Conservation (phyloP, 2,797 vertebrate species). For the Pteropus rufus region DNA sequence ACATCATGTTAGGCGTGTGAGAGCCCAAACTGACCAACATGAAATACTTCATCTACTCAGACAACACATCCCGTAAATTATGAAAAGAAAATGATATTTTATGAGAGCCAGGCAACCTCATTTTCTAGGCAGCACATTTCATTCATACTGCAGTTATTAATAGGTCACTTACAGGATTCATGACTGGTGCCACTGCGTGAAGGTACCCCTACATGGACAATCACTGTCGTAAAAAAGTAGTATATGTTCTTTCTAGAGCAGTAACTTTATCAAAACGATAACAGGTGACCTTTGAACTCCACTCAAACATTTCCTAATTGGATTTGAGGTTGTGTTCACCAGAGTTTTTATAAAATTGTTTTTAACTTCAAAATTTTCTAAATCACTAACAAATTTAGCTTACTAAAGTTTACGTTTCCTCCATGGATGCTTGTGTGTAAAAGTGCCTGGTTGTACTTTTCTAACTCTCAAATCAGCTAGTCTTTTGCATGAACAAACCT, state of each 20-base stretch:
- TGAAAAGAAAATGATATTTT: conserved; percentile 76
- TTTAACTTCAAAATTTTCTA: conserved; percentile 7
- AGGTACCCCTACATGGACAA: conserved; percentile 65
- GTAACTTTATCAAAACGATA: conserved; percentile 74
- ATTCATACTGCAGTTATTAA: conserved; percentile 71
- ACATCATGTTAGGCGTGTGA: conserved; percentile 37
- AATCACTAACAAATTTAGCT: conserved; percentile 26
- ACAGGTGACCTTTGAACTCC: conserved; percentile 72
- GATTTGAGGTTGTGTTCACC: conserved; percentile 4
- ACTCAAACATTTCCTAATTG: conserved; percentile 51
- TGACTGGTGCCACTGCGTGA: not conserved
- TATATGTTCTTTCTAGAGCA: conserved; percentile 67
- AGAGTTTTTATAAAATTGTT: conserved; percentile 21
- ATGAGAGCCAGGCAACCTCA: conserved; percentile 72
- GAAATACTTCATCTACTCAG: conserved; percentile 74
- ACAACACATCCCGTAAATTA: conserved; percentile 69
- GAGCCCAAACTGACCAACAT: conserved; percentile 58
- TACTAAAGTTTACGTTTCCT: not conserved
- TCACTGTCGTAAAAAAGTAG: conserved; percentile 51
- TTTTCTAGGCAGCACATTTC: conserved; percentile 75
- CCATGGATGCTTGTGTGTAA: not conserved
- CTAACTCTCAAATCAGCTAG: not conserved
- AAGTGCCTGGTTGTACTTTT: not conserved
- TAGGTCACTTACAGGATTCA: conserved; percentile 72
- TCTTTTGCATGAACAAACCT: conserved; percentile 52